A percentile compares a stretch with the other conserved stretches of the same genome.
Evolutionary conservation across 2,797 vertebrate species (phyloP).

Genomic region (Gymnopithys bicolor): DNA sequence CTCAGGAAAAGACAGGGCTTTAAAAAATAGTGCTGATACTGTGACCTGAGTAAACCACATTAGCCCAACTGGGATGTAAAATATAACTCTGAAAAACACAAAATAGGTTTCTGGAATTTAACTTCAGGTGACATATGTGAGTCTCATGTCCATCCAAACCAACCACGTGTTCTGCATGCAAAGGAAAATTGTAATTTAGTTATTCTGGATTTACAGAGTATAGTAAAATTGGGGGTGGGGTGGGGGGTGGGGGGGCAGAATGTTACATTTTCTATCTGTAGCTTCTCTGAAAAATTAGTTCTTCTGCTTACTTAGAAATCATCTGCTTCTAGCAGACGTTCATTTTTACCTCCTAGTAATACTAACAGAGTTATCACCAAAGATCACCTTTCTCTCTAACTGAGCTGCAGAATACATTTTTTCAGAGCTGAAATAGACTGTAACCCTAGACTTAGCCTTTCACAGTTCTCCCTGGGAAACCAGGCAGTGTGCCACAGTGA

Average conservation of each 20-base stretch:
- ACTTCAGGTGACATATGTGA: background rate
- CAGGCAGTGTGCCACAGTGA: background rate
- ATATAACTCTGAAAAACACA: background rate
- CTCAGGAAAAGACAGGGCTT: background rate
- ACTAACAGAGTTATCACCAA: background rate
- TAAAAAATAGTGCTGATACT: background rate
- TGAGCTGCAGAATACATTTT: background rate
- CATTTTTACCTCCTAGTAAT: background rate
- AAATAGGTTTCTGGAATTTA: background rate
- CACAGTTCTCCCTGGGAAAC: background rate
- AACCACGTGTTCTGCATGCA: background rate
- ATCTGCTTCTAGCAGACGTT: background rate
- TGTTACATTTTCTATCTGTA: background rate
- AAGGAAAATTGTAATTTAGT: background rate
- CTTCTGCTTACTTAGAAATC: background rate
- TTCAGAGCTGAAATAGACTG: background rate
- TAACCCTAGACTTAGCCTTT: background rate
- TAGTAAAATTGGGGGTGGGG: no score
- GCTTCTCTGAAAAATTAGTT: background rate
- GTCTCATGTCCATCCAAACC: background rate
- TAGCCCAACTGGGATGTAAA: background rate
- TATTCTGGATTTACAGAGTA: background rate
- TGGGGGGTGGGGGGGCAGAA: no score
- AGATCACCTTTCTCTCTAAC: background rate
- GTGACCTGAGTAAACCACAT: background rate